These are phyloP conservation scores for Monochamus saltuarius DNA, from an alignment of 1,140 invertebrate species.

Conservation along the genomic window DNA sequence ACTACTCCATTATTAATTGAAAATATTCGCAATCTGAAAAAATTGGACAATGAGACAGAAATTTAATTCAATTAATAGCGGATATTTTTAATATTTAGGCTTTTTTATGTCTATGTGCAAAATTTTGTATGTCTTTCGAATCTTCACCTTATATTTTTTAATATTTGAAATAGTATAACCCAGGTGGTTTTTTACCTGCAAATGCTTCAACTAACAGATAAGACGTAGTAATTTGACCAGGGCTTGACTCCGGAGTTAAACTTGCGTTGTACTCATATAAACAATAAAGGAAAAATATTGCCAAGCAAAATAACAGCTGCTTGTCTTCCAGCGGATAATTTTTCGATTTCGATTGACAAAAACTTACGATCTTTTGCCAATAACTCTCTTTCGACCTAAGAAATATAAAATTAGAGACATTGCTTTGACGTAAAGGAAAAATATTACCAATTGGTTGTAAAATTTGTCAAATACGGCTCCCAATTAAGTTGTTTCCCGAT, in stretches of 20 bases:
- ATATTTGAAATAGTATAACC: too few species aligned
- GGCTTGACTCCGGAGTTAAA: constrained; percentile 49
- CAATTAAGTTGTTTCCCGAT: constrained; percentile 77
- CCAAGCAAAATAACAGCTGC: constrained; percentile 66
- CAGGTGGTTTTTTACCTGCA: constrained; percentile 44
- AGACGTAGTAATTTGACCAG: constrained; percentile 39
- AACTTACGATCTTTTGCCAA: constrained; percentile 64
- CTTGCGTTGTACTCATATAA: constrained; percentile 65
- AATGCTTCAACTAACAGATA: constrained; percentile 55
- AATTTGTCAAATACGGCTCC: constrained; percentile 63
- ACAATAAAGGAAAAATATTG: constrained; percentile 69
- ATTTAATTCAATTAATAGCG: too few species aligned
- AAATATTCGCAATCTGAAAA: too few species aligned
- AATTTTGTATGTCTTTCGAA: too few species aligned
- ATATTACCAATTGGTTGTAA: constrained; percentile 50
- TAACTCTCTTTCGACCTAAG: constrained; percentile 64
- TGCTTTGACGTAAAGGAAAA: constrained; percentile 15
- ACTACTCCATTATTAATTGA: too few species aligned
- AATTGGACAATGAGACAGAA: too few species aligned
- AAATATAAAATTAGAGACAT: constrained; percentile 12
- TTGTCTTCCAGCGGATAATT: constrained; percentile 54
- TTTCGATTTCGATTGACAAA: constrained; percentile 41
- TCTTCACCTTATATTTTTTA: too few species aligned
- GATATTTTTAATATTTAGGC: too few species aligned
- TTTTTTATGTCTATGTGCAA: too few species aligned